Percentiles rank a stretch among this genome's conserved stretches.
Evolutionary conservation across 2,888 invertebrate species (phyloP).

Genomic region (Mystacides longicornis): DNA sequence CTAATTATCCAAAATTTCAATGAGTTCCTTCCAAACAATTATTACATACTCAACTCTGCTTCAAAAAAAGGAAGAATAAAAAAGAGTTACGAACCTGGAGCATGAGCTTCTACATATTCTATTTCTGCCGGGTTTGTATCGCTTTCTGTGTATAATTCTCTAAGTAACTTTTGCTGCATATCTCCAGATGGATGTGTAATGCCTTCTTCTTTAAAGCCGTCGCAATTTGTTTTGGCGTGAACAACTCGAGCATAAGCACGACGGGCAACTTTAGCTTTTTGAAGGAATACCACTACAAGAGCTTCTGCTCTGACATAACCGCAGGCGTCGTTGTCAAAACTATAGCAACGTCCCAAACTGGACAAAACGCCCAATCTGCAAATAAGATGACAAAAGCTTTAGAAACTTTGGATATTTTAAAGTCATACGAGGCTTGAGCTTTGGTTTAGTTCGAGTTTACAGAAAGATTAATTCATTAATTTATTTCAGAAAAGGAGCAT

Average conservation of each 20-base stretch:
- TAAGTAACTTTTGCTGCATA: slow-evolving; percentile 53
- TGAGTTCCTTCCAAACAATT: too few species aligned
- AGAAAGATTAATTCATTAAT: too few species aligned
- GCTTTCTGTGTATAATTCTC: slow-evolving; percentile 62
- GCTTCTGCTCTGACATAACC: slow-evolving; percentile 84
- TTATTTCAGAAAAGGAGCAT: too few species aligned
- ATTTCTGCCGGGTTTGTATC: slow-evolving; percentile 61
- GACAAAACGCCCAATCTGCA: slow-evolving; percentile 70
- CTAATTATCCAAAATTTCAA: too few species aligned
- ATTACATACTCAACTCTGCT: too few species aligned
- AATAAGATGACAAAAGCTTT: too few species aligned
- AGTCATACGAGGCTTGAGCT: too few species aligned
- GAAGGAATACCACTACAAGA: slow-evolving; percentile 61
- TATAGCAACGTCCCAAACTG: slow-evolving; percentile 78
- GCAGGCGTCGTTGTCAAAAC: slow-evolving; percentile 78
- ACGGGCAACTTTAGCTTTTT: slow-evolving; percentile 63
- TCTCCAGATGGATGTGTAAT: slow-evolving; percentile 61
- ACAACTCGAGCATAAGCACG: slow-evolving; percentile 62
- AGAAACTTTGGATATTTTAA: too few species aligned
- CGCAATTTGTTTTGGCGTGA: slow-evolving; percentile 74
- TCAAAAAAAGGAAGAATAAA: too few species aligned
- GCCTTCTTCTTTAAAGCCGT: slow-evolving; percentile 66
- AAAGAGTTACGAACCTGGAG: too few species aligned
- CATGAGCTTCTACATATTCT: slow-evolving; percentile 82
- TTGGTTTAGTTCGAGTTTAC: too few species aligned